Percentiles rank a stretch among this genome's conserved stretches.
Conservation (phyloP, 2,888 invertebrate species). For the Dasysyrphus albostriatus region DNA sequence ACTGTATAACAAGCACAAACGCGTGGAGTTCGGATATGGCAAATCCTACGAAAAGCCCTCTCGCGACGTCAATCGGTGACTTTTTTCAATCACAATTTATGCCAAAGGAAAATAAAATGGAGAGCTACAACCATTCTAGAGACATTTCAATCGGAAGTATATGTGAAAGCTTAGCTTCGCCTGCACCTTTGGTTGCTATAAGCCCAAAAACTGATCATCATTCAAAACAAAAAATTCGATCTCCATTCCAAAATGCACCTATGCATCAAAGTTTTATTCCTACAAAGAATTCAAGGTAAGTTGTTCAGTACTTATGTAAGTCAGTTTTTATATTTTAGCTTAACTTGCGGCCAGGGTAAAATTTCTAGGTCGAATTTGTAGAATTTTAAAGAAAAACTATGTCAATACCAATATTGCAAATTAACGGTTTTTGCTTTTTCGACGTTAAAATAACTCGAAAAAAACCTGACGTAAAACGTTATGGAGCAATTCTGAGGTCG, state of each 20-base stretch:
- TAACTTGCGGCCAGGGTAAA: too few species aligned
- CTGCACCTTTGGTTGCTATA: conserved; percentile 79
- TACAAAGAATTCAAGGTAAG: conserved; percentile 58
- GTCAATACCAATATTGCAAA: too few species aligned
- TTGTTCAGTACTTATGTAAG: background rate
- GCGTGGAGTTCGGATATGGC: conserved; percentile 41
- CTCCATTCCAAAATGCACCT: conserved; percentile 82
- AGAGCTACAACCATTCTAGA: conserved; percentile 42
- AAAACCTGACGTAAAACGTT: too few species aligned
- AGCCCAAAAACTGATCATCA: conserved; percentile 81
- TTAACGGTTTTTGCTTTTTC: too few species aligned
- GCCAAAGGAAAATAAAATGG: conserved; percentile 47
- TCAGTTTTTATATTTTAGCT: too few species aligned
- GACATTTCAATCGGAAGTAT: conserved; percentile 36
- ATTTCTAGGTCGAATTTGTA: too few species aligned
- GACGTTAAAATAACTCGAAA: too few species aligned
- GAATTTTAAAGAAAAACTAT: too few species aligned
- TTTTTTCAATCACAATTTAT: conserved; percentile 53
- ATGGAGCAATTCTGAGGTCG: too few species aligned
- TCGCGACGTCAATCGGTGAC: conserved; percentile 44
- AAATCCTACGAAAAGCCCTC: conserved; percentile 52
- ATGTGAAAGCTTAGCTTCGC: conserved; percentile 77
- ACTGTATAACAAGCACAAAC: conserved; percentile 26
- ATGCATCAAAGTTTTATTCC: conserved; percentile 46
- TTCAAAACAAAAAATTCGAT: conserved; percentile 78